Evolutionary conservation across 1,140 invertebrate genomes (phyloP), one percentile per base, ranked within the genome.

Genomic region (Cyphomyrmex costatus): DNA sequence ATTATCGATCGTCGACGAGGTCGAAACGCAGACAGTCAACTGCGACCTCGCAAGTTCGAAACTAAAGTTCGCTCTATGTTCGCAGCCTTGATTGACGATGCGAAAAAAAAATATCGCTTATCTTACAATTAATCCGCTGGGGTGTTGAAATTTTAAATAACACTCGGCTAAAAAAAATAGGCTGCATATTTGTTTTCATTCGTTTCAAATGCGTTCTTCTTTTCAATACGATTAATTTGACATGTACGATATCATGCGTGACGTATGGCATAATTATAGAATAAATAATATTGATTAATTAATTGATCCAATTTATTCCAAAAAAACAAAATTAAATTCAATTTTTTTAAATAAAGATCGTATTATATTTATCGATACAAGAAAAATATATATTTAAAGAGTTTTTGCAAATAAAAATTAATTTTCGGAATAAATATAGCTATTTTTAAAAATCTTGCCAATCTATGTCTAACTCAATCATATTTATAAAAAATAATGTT

Each of bases 1-100:
- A 88, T 86, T 76, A 88, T 88, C 70, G 87, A 88, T 86, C 70
- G 53, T 19, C 21, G 30, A 33, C 66, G 84, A 78, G 74, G 74
- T 88, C 79, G 33, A 70, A 86, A 46, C 53, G 70, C 36, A 85
- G 51, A 70, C 70, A 79, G 61, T 42, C 27, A 24, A 33, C 10
- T 24, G 3, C 24, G 85, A 73, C 71, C 85, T 88, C 85, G 71
- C 16, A 42, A 79, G 63, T 83, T 83, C 27, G 51, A 36, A 74
- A 61, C 53, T 74, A 86, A 87, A 74, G 58, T 87, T 71, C 58
- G 2, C 83, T 58, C 49, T 58, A 71, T 46, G 61, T 56, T n/a
- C 53, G 19, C 16, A 16, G 36, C 36, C 53, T 82, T 73, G 66
- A 46, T 53, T 71, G 49, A 1, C n/a, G 30, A 60, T 14, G 51